Evolutionary conservation across 2,888 invertebrate species (phyloP).

Genomic region (Leptopterna dolabrata): DNA sequence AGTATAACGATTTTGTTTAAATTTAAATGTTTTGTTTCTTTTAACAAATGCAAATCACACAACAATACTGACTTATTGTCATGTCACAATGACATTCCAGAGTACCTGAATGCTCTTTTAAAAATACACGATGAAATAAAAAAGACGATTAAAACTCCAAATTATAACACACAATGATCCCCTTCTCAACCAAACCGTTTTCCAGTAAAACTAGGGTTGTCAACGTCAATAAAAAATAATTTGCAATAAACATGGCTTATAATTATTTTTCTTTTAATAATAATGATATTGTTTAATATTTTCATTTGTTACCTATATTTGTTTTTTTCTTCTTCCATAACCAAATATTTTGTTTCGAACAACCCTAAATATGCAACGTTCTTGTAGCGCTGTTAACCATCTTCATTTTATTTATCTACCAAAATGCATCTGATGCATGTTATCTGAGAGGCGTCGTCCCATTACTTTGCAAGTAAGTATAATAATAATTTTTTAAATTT

Average conservation of each 20-base stretch:
- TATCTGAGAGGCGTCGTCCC: constrained; percentile 48
- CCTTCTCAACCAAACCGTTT: constrained; percentile 23
- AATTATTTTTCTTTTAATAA: background rate
- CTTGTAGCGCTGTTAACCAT: constrained; percentile 17
- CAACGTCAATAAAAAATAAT: constrained; percentile 7
- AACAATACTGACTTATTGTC: constrained; percentile 59
- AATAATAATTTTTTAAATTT: background rate
- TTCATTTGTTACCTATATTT: background rate
- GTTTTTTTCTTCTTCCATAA: background rate
- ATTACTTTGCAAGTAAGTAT: constrained; percentile 42
- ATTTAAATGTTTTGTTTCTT: constrained; percentile 12
- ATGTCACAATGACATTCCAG: constrained; percentile 61
- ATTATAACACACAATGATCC: constrained; percentile 26
- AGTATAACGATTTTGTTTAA: constrained; percentile 29
- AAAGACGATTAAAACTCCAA: constrained; percentile 42
- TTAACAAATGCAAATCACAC: constrained; percentile 35
- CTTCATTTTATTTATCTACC: constrained; percentile 3
- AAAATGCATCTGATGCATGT: background rate
- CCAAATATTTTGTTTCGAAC: background rate
- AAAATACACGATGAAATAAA: constrained; percentile 51
- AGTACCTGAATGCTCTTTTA: constrained; percentile 59
- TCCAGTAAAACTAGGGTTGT: constrained; percentile 6
- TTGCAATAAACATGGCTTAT: background rate
- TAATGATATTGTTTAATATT: background rate
- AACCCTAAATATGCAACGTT: constrained; percentile 14